Evolutionary conservation across 2,888 invertebrate species (phyloP), one percentile per base, ranked within the genome.

Genomic region (Rosalia funebris): DNA sequence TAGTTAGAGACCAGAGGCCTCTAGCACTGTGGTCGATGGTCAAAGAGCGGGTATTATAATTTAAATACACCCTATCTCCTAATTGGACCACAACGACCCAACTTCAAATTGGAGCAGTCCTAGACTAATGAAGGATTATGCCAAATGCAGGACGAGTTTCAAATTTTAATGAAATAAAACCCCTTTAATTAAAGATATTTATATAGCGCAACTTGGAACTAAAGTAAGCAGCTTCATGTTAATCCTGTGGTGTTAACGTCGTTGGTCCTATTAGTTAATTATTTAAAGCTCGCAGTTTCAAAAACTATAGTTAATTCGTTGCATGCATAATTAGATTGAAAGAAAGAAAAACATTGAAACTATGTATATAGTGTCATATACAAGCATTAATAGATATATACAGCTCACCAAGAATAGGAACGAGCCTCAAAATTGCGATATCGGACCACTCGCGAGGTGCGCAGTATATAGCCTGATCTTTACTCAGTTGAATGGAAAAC

Each of bases 31-130:
- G 50, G 50, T 50, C 39, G 50, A 37, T 54, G 60, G 60, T 66
- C 68, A 66, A 68, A 68, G 61, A 63, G 64, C 66, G 64, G 64
- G 62, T 61, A 68, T 68, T 66, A 68, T 68, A 64, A 68, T 68
- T 66, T 64, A 64, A 66, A 64, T 62, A 60, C 61, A 53, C 61
- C 62, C 58, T 61, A 56, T 62, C 62, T 59, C 56, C 64, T 68
- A 68, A 68, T 68, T 68, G 64, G 66, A 68, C 68, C 68, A 47
- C 68, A 68, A 66, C 61, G 68, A 62, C 66, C 65, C 61, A 53
- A 52, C 60, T 47, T 59, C 55, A 63, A 68, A 67, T 68, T 68
- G 57, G 65, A 52, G 44, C 61, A 47, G 55, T 57, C 60, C 57
- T 56, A 45, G 55, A 62, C 63, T 68, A 68, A 68, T 68, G 68